phyloP scores from a whole-genome alignment of 2,797 vertebrate species.

The Prunella strophiata region DNA sequence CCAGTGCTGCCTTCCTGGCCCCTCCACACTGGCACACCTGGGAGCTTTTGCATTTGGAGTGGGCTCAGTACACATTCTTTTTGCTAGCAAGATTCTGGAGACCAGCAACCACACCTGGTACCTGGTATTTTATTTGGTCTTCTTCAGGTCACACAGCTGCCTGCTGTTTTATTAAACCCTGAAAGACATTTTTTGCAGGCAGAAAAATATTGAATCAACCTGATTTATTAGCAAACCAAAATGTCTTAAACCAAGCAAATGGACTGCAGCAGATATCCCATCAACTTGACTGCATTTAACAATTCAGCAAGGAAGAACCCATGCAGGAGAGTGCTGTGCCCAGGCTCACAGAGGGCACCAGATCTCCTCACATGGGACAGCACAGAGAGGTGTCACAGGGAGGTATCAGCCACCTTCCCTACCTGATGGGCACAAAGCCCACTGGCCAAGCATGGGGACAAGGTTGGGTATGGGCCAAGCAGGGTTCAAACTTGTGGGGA shows the following conservation, averaged over 20 bases:
- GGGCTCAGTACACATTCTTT: background rate
- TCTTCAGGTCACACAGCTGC: background rate
- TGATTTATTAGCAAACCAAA: background rate
- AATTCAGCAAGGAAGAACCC: background rate
- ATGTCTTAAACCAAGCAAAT: background rate
- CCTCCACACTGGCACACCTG: background rate
- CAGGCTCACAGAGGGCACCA: background rate
- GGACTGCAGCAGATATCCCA: background rate
- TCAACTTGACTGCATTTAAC: background rate
- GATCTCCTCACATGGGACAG: background rate
- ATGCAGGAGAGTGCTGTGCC: background rate
- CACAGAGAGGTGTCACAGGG: background rate
- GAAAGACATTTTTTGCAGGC: background rate
- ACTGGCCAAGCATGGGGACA: rapidly evolving
- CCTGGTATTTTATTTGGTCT: background rate
- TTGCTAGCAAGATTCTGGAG: background rate
- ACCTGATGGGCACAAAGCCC: background rate
- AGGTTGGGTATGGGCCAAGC: background rate
- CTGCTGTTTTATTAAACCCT: background rate
- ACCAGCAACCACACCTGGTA: background rate
- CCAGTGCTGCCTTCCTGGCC: background rate
- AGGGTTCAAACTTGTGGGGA: background rate
- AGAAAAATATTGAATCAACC: background rate
- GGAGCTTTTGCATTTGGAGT: background rate
- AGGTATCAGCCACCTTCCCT: background rate